Evolutionary conservation across 2,797 vertebrate species (phyloP), one percentile per base, ranked within the genome.

Genomic region (Thalassophryne amazonica): DNA sequence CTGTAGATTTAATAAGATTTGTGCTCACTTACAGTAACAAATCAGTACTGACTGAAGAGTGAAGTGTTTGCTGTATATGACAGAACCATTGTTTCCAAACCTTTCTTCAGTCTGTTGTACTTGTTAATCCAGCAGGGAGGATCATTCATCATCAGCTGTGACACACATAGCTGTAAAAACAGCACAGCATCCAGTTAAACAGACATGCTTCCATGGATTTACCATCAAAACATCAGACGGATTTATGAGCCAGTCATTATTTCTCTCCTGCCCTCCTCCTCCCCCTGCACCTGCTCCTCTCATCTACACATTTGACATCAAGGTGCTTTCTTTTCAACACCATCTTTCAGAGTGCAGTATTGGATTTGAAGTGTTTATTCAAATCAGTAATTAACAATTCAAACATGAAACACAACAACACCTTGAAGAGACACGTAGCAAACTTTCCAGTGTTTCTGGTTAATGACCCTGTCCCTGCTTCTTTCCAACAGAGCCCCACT

Each of bases 401-500:
- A 49, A 32, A 19, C 60, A 58, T 77, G 60, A 52, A 39, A 40
- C n/a, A 48, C 34, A 31, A 1, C 32, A 43, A 5, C 13, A 19
- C 50, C 25, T 5, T 28, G 7, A 50, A 56, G 69, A 69, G 42
- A 20, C 63, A 73, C 61, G 63, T 6, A 33, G 24, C 23, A 60
- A 57, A 63, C 73, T 39, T 64, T 36, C 66, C 13, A 43, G 14
- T 40, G 55, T 42, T 49, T 50, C 55, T 6, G 11, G 17, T 39
- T 60, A 67, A 58, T n/a, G 25, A 61, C 54, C 34, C 3, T 7
- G 20, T 32, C 41, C 10, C 18, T 9, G 19, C 19, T 30, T 39
- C 33, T 34, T 22, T 28, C 25, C 14, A 33, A 5, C 78, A 99
- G 97, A 99, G 83, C 97, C 97, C 33, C 97, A 98, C 87, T 99